These are phyloP conservation scores for Thaleichthys pacificus DNA, from an alignment of 2,797 vertebrate species.

Conservation along the genomic window DNA sequence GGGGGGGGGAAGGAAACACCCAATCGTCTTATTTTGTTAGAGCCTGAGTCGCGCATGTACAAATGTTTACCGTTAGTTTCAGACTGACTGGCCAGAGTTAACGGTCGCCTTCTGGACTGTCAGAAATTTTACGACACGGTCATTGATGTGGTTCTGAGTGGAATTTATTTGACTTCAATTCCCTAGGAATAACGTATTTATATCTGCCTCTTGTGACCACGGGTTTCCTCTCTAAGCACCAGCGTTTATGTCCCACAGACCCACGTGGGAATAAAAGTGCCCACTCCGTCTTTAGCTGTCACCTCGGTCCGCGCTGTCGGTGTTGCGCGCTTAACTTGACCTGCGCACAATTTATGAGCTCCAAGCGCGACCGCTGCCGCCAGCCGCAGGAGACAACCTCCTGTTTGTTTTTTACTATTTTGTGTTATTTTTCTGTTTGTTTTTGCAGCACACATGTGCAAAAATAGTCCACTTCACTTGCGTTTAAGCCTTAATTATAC, in stretches of 20 bases:
- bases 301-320: constrained; percentile 48
- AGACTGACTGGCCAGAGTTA: constrained; percentile 59
- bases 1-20: constrained; percentile 52
- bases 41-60: constrained; percentile 55
- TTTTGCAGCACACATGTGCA: constrained; percentile 61
- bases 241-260: constrained; percentile 62
- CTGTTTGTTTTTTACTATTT: constrained; percentile 70
- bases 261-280: constrained; percentile 59
- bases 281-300: constrained; percentile 62
- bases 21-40: constrained; percentile 58
- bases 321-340: constrained; percentile 50
- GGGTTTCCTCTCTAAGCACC: constrained; percentile 63
- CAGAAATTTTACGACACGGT: constrained; percentile 64
- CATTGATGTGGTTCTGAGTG: constrained; percentile 69
- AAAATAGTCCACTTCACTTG: constrained; percentile 66
- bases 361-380: constrained; percentile 40
- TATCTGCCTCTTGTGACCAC: constrained; percentile 67
- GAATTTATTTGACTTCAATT: constrained; percentile 76
- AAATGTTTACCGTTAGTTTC: constrained; percentile 67
- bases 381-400: constrained; percentile 67
- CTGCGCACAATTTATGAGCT: constrained; percentile 70
- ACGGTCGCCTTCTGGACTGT: constrained; percentile 70
- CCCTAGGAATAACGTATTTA: constrained; percentile 74
- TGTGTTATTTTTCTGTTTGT: constrained; percentile 70
- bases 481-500: constrained; percentile 68